phyloP scores from a whole-genome alignment of 2,113 vertebrate species.

The Sinocyclocheilus anophthalmus region DNA sequence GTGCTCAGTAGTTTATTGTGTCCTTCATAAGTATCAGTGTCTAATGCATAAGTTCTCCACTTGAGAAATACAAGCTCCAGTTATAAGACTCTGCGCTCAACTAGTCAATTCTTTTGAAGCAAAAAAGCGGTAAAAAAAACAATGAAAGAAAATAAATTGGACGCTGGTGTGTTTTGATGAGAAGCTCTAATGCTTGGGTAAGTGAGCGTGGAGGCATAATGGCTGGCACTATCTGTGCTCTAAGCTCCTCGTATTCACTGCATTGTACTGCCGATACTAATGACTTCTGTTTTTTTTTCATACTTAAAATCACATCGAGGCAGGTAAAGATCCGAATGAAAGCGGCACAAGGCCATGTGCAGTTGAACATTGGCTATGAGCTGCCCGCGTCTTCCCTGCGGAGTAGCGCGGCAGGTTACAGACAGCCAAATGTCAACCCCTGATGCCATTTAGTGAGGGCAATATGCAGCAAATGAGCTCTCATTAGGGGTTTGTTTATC shows the following conservation, averaged over 20 bases:
- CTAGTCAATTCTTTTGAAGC: background rate
- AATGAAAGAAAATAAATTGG: slow-evolving; percentile 27
- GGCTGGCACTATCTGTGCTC: slow-evolving; percentile 1
- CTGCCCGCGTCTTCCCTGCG: slow-evolving; percentile 44
- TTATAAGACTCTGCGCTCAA: slow-evolving; percentile 7
- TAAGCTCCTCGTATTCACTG: background rate
- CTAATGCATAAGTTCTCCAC: background rate
- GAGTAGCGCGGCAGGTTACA: slow-evolving; percentile 43
- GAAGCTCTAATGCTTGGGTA: slow-evolving; percentile 31
- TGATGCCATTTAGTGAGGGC: slow-evolving; percentile 58
- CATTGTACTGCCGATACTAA: slow-evolving; percentile 20
- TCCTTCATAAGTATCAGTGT: slow-evolving; percentile 9
- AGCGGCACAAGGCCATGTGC: background rate
- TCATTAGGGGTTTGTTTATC: slow-evolving; percentile 68
- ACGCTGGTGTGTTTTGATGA: slow-evolving; percentile 10
- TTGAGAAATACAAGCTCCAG: slow-evolving; percentile 35
- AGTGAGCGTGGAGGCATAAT: slow-evolving; percentile 45
- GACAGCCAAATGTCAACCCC: slow-evolving; percentile 59
- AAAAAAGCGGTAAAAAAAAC: background rate
- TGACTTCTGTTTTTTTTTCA: background rate
- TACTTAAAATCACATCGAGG: background rate
- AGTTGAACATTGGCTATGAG: slow-evolving; percentile 22
- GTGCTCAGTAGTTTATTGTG: slow-evolving; percentile 25
- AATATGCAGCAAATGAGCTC: slow-evolving; percentile 69
- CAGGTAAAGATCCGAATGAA: slow-evolving; percentile 7